Conservation (phyloP, 2,888 invertebrate species). For the Heteropelma amictum region DNA sequence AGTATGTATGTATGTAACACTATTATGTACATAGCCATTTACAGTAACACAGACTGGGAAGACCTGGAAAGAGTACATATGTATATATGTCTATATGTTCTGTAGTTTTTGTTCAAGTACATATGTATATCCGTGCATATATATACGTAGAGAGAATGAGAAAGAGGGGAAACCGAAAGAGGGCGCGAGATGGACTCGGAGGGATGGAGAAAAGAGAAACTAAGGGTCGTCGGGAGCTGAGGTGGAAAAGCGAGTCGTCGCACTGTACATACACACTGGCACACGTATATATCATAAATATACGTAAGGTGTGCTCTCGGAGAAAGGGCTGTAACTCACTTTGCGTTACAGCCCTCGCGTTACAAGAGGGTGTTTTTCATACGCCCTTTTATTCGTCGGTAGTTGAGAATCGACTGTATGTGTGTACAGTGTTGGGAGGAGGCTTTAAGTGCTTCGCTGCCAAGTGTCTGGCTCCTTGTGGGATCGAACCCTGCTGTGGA, state of each 20-base stretch:
- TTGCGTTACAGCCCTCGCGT: neutral
- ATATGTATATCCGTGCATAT: neutral
- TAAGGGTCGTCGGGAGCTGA: conserved; percentile 56
- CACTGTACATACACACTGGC: conserved; percentile 19
- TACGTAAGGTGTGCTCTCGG: neutral
- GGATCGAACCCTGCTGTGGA: conserved; percentile 71
- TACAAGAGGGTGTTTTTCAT: neutral
- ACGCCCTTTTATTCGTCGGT: neutral
- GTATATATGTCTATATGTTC: neutral
- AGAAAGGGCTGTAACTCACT: neutral
- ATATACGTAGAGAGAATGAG: conserved; percentile 14
- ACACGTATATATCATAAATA: conserved; percentile 3
- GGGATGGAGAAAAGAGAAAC: conserved; percentile 47
- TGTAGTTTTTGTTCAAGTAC: neutral
- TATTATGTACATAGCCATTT: conserved; percentile 27
- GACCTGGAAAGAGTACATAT: too few species aligned
- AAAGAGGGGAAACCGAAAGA: conserved; percentile 55
- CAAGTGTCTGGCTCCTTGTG: conserved; percentile 76
- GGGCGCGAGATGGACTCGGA: conserved; percentile 63
- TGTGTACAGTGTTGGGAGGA: conserved; percentile 35
- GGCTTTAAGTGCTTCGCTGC: conserved; percentile 74
- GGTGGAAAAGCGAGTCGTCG: conserved; percentile 43
- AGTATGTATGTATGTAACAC: neutral
- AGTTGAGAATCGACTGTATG: neutral
- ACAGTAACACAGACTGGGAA: too few species aligned